phyloP scores from a whole-genome alignment of 2,113 vertebrate genomes.

The Sebastes schlegelii region DNA sequence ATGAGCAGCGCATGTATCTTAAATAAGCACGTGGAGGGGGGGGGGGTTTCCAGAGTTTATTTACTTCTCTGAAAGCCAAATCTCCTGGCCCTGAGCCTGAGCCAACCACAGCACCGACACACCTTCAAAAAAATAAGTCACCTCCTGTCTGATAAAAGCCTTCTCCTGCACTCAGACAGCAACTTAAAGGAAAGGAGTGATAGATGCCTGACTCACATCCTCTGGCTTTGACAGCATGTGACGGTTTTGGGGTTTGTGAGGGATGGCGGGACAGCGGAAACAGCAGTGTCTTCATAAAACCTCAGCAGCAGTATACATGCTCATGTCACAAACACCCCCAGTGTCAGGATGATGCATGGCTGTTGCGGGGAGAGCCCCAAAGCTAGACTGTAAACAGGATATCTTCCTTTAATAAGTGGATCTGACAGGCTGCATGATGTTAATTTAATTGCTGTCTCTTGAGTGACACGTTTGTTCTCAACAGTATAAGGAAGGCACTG shows the following conservation, averaged over 20 bases:
- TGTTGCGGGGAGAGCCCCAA: constrained; percentile 18
- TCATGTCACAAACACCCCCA: constrained; percentile 21
- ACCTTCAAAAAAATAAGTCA: constrained; percentile 19
- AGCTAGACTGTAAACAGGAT: constrained; percentile 45
- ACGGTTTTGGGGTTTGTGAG: constrained; percentile 14
- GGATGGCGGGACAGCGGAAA: constrained; percentile 5
- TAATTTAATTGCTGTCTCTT: constrained; percentile 61
- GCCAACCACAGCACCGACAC: constrained; percentile 34
- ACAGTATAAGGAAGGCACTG: neutral
- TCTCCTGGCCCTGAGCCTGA: constrained; percentile 21
- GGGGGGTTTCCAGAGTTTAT: constrained; percentile 24
- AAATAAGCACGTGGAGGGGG: neutral
- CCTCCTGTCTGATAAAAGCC: constrained; percentile 10
- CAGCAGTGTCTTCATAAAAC: constrained; percentile 23
- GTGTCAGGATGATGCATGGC: constrained; percentile 58
- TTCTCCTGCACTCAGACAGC: constrained; percentile 18
- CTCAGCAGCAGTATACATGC: constrained; percentile 1
- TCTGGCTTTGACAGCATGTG: constrained; percentile 16
- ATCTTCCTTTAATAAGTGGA: constrained; percentile 55
- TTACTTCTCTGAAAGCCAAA: constrained; percentile 40
- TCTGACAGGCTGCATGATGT: constrained; percentile 65
- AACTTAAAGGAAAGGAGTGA: constrained; percentile 16
- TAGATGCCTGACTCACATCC: constrained; percentile 19
- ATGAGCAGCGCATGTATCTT: neutral
- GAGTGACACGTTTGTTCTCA: constrained; percentile 49